phyloP scores from a whole-genome alignment of 2,888 invertebrate genomes.

The Eupithecia pulchellata region DNA sequence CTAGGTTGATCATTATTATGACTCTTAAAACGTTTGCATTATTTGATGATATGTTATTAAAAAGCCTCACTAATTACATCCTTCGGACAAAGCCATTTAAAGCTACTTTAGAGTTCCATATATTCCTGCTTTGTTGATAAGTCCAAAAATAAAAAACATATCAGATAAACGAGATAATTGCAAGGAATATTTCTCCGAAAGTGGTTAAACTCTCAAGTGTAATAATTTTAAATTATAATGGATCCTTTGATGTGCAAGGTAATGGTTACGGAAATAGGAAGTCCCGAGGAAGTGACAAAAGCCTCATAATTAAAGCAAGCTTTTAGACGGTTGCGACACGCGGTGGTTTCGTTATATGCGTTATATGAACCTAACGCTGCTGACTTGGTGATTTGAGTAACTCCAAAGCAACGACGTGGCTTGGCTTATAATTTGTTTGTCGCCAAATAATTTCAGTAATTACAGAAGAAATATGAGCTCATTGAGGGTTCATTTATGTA shows the following conservation, averaged over 20 bases:
- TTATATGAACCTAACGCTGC: not conserved
- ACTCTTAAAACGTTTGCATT: not conserved
- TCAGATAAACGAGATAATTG: not conserved
- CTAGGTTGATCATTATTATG: not conserved
- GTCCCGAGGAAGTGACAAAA: conserved; percentile 35
- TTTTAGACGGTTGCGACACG: conserved; percentile 8
- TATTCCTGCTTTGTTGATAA: not conserved
- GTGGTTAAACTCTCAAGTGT: conserved; percentile 20
- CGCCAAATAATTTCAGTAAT: not conserved
- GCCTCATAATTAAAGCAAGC: conserved; percentile 26
- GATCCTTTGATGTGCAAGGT: conserved; percentile 41
- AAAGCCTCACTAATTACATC: too few species aligned
- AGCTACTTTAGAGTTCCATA: not conserved
- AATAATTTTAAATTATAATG: conserved; percentile 36
- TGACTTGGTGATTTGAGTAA: conserved; percentile 8
- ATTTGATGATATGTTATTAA: too few species aligned
- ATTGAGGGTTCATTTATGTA: not conserved
- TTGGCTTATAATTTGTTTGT: not conserved
- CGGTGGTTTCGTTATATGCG: conserved; percentile 9
- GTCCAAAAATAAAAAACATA: not conserved
- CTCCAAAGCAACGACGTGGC: not conserved
- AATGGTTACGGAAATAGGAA: conserved; percentile 34
- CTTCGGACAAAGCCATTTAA: not conserved
- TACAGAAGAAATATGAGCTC: not conserved
- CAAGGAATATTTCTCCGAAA: not conserved